Base-by-base conservation (phyloP, 2,888 invertebrate species). In the Clusia tigrina region DNA sequence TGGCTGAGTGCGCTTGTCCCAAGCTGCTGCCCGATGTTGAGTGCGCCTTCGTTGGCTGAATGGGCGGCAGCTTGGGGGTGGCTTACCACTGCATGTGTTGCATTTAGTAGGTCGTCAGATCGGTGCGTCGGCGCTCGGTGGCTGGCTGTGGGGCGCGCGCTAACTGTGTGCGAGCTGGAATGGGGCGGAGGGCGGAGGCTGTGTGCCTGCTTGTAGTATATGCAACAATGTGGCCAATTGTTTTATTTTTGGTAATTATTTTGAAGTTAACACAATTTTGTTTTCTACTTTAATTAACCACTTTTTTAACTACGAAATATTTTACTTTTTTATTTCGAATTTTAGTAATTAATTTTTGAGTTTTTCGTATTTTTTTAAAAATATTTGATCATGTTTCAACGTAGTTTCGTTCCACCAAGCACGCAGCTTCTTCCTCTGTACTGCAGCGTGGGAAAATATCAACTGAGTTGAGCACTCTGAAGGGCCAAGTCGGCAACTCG, bases 401-500 rank as follows among this genome's bases (percentile, higher is more conserved):
- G 32, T 12, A 32, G 32, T 32, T 32, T 32, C 12, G 6, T n/a
- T n/a, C n/a, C n/a, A n/a, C n/a, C n/a, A n/a, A n/a, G n/a, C n/a
- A n/a, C n/a, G n/a, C n/a, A n/a, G 42, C 42, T 10, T 42, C 42
- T 42, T 42, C 48, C 5, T 20, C 2, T 55, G 56, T 58, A 64
- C 64, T 60, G 46, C 53, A 62, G 62, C 67, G 62, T 64, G 60
- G 60, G 58, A 64, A 62, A 58, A 60, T 42, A 55, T 53, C 55
- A 60, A 67, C 67, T 67, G 62, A 67, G 26, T 60, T n/a, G n/a
- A n/a, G n/a, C n/a, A n/a, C n/a, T 51, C 63, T 58, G 61, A 59
- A 63, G 54, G 54, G 54, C 61, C 53, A 61, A 32, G 42, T 57
- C 58, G 48, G 51, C 57, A 46, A 56, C 38, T 48, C 53, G 59